A percentile compares a stretch with the other conserved stretches of the same genome.
phyloP scores from a whole-genome alignment of 2,888 invertebrate species.

The Drosophila robusta region DNA sequence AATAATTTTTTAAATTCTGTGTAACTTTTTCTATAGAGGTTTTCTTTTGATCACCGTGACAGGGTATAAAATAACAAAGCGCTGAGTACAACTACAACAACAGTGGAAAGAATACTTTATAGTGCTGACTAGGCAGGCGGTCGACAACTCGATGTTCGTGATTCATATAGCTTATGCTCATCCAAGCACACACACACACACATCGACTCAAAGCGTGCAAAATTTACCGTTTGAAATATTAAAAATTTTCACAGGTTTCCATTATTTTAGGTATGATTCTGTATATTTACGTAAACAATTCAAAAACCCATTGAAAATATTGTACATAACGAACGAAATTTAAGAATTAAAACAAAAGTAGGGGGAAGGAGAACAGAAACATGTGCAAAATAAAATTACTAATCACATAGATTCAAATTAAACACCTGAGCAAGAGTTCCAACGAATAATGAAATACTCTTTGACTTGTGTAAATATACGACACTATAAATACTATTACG shows the following conservation, averaged over 20 bases:
- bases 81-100: slow-evolving; percentile 17
- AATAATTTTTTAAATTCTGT: not conserved
- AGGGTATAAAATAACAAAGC: slow-evolving; percentile 5
- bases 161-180: slow-evolving; percentile 31
- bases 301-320: slow-evolving; percentile 57
- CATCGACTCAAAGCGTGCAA: slow-evolving; percentile 14
- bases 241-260: slow-evolving; percentile 32
- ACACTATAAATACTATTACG: too few species aligned
- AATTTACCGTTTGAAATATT: slow-evolving; percentile 31
- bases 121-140: slow-evolving; percentile 16
- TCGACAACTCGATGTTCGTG: slow-evolving; percentile 22
- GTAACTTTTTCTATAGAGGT: not conserved
- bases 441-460: slow-evolving; percentile 30
- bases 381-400: slow-evolving; percentile 38
- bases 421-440: slow-evolving; percentile 25
- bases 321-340: slow-evolving; percentile 23
- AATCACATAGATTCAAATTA: slow-evolving; percentile 35
- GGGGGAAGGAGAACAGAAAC: slow-evolving; percentile 24
- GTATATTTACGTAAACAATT: slow-evolving; percentile 72
- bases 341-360: slow-evolving; percentile 1
- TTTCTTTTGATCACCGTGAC: not conserved
- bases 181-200: not conserved
- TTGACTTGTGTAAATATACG: not conserved
- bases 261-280: slow-evolving; percentile 47
- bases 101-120: slow-evolving; percentile 31